Evolutionary conservation across 92 coral and sea anemone genomes (phyloP).

Genomic region (Porites lobata): DNA sequence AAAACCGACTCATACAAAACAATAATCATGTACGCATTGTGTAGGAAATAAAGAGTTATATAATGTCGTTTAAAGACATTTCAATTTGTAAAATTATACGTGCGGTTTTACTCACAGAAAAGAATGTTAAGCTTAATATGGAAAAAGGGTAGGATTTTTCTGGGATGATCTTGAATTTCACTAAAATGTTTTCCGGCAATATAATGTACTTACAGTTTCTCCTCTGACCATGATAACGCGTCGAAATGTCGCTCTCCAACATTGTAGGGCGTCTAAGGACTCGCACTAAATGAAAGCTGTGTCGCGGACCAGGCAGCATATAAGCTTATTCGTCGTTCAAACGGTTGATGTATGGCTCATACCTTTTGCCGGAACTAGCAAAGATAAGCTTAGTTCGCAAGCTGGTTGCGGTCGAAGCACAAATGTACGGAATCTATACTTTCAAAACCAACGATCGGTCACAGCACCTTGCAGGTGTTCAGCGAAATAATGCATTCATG

Average conservation of each 20-base stretch:
- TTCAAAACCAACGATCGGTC: constrained; percentile 44
- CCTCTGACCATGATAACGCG: constrained; percentile 52
- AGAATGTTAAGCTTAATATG: background rate
- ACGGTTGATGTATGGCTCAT: constrained; percentile 3
- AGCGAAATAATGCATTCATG: constrained; percentile 37
- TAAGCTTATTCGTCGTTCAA: constrained; percentile 31
- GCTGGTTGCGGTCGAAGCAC: constrained; percentile 36
- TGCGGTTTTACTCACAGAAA: background rate
- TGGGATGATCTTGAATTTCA: too few species aligned
- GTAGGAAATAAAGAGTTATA: background rate
- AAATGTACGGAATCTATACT: constrained; percentile 11
- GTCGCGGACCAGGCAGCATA: constrained; percentile 30
- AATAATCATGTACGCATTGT: background rate
- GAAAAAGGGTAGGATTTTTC: background rate
- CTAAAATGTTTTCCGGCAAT: too few species aligned
- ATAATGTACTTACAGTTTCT: constrained; percentile 58
- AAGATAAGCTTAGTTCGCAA: background rate
- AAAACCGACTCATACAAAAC: constrained; percentile 8
- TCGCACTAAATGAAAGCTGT: constrained; percentile 17
- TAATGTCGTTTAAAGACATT: constrained; percentile 4
- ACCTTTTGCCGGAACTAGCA: background rate
- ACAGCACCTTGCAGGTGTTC: constrained; percentile 47
- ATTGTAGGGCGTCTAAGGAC: constrained; percentile 50
- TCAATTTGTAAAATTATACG: background rate
- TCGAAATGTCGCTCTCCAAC: constrained; percentile 72